Conservation (phyloP, 2,797 vertebrate genomes). For the Premnoplex brunnescens region DNA sequence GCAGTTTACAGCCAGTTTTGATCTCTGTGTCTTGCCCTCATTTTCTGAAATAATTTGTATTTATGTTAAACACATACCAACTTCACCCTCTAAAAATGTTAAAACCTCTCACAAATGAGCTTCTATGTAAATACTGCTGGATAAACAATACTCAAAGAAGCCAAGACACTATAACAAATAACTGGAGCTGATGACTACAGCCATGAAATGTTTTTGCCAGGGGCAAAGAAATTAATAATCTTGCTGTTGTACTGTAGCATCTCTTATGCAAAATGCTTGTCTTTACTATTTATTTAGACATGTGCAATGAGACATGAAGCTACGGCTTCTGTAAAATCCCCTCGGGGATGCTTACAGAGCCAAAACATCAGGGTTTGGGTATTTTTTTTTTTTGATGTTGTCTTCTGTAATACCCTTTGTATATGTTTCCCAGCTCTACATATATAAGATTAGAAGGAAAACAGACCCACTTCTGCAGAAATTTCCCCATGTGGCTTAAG, state of each 20-base stretch:
- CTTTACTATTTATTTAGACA: conserved; percentile 3
- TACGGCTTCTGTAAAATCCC: conserved; percentile 30
- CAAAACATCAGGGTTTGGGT: background rate
- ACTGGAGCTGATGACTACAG: conserved; percentile 1
- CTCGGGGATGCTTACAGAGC: background rate
- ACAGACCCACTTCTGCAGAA: background rate
- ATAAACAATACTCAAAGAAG: background rate
- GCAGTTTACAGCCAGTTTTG: background rate
- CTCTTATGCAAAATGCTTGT: background rate
- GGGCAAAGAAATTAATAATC: conserved; percentile 11
- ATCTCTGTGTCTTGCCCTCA: background rate
- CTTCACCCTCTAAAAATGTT: background rate
- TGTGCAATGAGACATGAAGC: conserved; percentile 26
- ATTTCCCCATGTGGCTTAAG: background rate
- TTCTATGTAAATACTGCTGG: background rate
- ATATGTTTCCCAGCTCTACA: background rate
- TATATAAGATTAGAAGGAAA: background rate
- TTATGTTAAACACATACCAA: background rate
- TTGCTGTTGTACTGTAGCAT: background rate
- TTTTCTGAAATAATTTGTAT: conserved; percentile 24
- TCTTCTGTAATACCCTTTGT: background rate
- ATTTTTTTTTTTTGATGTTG: background rate
- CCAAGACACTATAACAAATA: background rate
- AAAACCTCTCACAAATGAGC: conserved; percentile 3
- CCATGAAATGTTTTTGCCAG: conserved; percentile 17